A percentile compares a stretch with the other conserved stretches of the same genome.
phyloP scores from a whole-genome alignment of 1,140 invertebrate species.

The Drosophila sulfurigaster region DNA sequence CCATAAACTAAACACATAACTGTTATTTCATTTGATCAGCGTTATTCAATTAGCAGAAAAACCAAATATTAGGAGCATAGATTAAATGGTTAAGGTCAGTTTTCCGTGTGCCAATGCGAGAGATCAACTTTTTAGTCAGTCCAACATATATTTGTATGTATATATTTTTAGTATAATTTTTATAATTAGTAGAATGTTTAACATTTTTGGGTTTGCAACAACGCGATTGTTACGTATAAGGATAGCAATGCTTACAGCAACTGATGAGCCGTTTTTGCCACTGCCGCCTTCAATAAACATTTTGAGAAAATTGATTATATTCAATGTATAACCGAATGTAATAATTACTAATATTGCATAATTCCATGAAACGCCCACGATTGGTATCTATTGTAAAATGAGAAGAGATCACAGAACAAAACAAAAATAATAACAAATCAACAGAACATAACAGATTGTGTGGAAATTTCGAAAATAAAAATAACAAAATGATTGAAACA shows the following conservation, averaged over 20 bases:
- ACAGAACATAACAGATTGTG: constrained; percentile 40
- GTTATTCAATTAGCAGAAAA: background rate
- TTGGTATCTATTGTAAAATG: constrained; percentile 86
- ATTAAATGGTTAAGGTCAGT: constrained; percentile 12
- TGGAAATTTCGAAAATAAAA: constrained; percentile 9
- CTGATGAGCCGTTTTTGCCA: constrained; percentile 97
- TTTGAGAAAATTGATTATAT: constrained; percentile 89
- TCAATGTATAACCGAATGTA: constrained; percentile 88
- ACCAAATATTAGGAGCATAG: background rate
- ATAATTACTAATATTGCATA: constrained; percentile 87
- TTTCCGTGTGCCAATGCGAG: constrained; percentile 12
- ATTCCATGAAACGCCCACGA: constrained; percentile 86
- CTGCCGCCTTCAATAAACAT: constrained; percentile 93
- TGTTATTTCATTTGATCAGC: background rate
- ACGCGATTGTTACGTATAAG: constrained; percentile 5
- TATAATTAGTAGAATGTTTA: background rate
- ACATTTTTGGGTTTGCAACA: constrained; percentile 18
- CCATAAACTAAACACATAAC: background rate
- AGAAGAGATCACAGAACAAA: constrained; percentile 66
- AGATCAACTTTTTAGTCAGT: constrained; percentile 2
- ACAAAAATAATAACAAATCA: constrained; percentile 45
- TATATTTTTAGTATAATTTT: constrained; percentile 28
- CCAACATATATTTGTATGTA: constrained; percentile 12
- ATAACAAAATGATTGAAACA: constrained; percentile 3
- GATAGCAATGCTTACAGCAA: constrained; percentile 90